These are phyloP conservation scores for Pristiophorus japonicus DNA, from an alignment of 2,113 vertebrate species.

Conservation along the genomic window DNA sequence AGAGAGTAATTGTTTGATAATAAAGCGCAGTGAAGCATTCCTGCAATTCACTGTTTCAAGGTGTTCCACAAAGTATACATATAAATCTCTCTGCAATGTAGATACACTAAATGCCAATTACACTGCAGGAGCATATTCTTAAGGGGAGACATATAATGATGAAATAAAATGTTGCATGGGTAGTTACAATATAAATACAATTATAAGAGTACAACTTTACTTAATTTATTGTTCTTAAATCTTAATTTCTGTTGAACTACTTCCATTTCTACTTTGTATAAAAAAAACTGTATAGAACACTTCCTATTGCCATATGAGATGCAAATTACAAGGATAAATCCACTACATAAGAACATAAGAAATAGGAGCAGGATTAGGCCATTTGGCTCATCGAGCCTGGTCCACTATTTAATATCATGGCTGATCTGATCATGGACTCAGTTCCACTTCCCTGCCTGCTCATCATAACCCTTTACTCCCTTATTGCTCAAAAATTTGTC, in stretches of 20 bases:
- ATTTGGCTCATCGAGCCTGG: too few species aligned
- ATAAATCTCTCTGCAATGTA: not conserved
- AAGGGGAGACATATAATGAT: not conserved
- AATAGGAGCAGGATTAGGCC: too few species aligned
- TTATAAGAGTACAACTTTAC: not conserved
- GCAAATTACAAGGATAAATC: too few species aligned
- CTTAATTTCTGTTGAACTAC: too few species aligned
- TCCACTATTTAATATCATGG: too few species aligned
- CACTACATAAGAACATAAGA: too few species aligned
- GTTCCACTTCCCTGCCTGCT: too few species aligned
- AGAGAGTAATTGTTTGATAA: constrained; percentile 10
- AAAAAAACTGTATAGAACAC: not conserved
- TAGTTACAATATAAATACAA: not conserved
- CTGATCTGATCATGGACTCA: too few species aligned
- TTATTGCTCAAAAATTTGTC: too few species aligned
- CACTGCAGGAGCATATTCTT: not conserved
- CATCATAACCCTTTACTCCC: too few species aligned
- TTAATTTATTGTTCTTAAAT: not conserved
- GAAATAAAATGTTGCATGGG: not conserved
- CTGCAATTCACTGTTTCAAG: not conserved
- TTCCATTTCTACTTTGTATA: not conserved
- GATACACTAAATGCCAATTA: not conserved
- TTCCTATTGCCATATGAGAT: not conserved
- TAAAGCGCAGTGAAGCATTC: constrained; percentile 13
- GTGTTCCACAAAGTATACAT: not conserved